Evolutionary conservation across 1,140 invertebrate genomes (phyloP).

Genomic region (Popillia japonica): DNA sequence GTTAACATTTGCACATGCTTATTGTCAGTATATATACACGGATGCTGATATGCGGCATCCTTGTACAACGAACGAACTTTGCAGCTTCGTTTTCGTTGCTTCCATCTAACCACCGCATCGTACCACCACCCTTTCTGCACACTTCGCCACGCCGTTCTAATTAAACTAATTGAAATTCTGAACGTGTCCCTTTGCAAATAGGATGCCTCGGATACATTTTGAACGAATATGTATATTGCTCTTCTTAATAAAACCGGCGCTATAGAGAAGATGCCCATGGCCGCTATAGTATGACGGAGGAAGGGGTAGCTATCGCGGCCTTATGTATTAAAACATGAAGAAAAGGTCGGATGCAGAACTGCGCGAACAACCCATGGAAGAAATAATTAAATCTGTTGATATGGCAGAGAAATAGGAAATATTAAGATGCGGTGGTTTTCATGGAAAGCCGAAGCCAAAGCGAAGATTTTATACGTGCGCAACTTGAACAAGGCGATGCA

Average conservation of each 20-base stretch:
- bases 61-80: neutral
- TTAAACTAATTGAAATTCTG: constrained; percentile 19
- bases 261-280: neutral
- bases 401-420: neutral
- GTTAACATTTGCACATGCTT: neutral
- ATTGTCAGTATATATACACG: neutral
- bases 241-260: constrained; percentile 10
- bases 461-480: neutral
- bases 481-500: neutral
- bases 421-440: neutral
- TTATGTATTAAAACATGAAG: neutral
- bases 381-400: constrained; percentile 12
- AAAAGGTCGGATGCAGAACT: neutral
- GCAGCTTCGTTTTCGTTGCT: neutral
- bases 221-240: neutral
- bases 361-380: neutral
- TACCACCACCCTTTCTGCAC: neutral
- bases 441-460: neutral
- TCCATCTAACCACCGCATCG: neutral
- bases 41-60: too few relatives aligned
- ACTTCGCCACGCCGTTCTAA: neutral
- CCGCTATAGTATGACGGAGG: neutral
- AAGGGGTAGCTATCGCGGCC: neutral
- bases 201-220: constrained; percentile 7
- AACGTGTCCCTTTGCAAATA: neutral